Evolutionary conservation across 2,113 vertebrate species (phyloP).

Genomic region (Cryptomyrus ogoouensis): DNA sequence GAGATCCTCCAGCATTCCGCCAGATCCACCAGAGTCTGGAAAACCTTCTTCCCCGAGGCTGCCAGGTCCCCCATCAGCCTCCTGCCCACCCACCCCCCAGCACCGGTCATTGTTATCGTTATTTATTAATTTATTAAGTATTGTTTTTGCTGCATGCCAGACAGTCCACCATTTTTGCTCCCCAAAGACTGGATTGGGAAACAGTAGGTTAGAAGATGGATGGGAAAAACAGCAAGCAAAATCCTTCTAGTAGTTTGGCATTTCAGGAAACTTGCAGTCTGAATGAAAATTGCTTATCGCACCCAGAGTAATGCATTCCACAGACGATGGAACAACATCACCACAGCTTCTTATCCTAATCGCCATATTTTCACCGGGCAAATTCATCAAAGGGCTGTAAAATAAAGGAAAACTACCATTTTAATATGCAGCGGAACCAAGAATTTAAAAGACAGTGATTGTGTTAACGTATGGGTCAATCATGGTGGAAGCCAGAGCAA

Average conservation of each 20-base stretch:
- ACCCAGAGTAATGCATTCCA: background rate
- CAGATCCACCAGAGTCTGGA: background rate
- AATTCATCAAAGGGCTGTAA: background rate
- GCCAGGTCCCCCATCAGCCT: background rate
- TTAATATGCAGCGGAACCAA: background rate
- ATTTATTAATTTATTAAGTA: background rate
- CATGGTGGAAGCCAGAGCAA: background rate
- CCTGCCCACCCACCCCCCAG: too few species aligned
- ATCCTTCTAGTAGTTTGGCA: background rate
- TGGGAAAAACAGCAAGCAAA: background rate
- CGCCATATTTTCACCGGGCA: background rate
- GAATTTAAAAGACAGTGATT: background rate
- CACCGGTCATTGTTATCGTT: background rate
- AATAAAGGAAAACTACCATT: background rate
- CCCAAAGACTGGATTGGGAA: background rate
- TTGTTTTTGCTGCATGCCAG: background rate
- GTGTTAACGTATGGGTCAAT: background rate
- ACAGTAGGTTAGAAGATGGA: background rate
- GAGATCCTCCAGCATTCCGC: background rate
- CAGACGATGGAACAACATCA: background rate
- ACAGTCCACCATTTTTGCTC: background rate
- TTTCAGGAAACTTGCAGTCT: background rate
- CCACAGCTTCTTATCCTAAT: background rate
- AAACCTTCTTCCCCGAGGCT: background rate
- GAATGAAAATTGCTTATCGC: background rate